Evolutionary conservation across 2,888 invertebrate genomes (phyloP).

Genomic region (Prosopocoilus inquinatus): DNA sequence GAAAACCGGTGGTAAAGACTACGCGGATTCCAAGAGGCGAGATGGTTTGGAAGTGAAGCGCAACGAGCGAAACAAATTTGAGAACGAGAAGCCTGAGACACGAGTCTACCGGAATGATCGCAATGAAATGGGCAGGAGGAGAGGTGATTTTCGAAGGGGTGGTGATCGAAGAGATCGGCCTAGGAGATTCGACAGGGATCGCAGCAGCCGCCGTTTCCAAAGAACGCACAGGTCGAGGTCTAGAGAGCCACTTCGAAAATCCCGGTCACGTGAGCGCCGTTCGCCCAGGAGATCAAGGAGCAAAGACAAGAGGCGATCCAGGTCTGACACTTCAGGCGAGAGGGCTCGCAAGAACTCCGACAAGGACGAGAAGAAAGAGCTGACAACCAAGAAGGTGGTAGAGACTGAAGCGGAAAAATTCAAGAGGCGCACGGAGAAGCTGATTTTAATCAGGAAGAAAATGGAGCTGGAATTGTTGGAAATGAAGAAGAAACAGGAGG

Average conservation of each 20-base stretch:
- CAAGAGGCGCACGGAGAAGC: slow-evolving; percentile 50
- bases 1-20: slow-evolving; percentile 19
- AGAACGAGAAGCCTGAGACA: slow-evolving; percentile 40
- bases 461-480: slow-evolving; percentile 60
- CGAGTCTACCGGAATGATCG: slow-evolving; percentile 16
- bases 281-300: slow-evolving; percentile 53
- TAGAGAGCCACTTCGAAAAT: slow-evolving; percentile 33
- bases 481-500: slow-evolving; percentile 57
- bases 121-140: slow-evolving; percentile 13
- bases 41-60: slow-evolving; percentile 27
- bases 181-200: slow-evolving; percentile 15
- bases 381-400: slow-evolving; percentile 26
- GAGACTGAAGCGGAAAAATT: slow-evolving; percentile 42
- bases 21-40: slow-evolving; percentile 7
- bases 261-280: slow-evolving; percentile 41
- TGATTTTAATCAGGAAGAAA: slow-evolving; percentile 58
- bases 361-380: slow-evolving; percentile 20
- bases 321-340: slow-evolving; percentile 17
- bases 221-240: slow-evolving; percentile 37
- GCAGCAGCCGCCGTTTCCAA: slow-evolving; percentile 11
- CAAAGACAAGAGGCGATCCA: slow-evolving; percentile 29
- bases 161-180: slow-evolving; percentile 22
- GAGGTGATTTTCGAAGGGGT: slow-evolving; percentile 18
- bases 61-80: slow-evolving; percentile 43
- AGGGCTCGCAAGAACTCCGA: slow-evolving; percentile 16